A percentile compares a stretch with the other conserved stretches of the same genome.
Conservation (phyloP, 37 sponge, comb jelly and placozoan species). For the Eunapius fragilis region DNA sequence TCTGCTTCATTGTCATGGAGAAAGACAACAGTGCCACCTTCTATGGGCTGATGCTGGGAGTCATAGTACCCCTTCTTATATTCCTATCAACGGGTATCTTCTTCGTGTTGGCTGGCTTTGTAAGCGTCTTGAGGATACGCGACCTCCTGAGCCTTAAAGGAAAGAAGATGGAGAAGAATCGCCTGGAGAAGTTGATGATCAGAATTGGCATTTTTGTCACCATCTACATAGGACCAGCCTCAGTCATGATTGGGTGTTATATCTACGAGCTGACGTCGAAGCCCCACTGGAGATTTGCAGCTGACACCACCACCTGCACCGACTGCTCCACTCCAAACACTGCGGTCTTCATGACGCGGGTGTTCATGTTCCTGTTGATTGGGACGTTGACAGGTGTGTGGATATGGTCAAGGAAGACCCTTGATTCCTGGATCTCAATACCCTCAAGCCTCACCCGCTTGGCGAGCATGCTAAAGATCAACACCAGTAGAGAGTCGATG, state of each 20-base stretch:
- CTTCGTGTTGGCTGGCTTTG: slow-evolving; percentile 67
- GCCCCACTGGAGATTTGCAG: slow-evolving; percentile 43
- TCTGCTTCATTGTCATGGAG: slow-evolving; percentile 64
- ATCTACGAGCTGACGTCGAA: slow-evolving; percentile 63
- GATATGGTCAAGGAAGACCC: slow-evolving; percentile 92
- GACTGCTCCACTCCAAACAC: slow-evolving; percentile 43
- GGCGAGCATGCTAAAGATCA: not conserved
- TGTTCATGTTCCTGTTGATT: slow-evolving; percentile 75
- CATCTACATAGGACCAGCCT: slow-evolving; percentile 85
- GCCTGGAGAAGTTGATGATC: slow-evolving; percentile 87
- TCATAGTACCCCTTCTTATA: slow-evolving; percentile 70
- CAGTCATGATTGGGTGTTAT: slow-evolving; percentile 75
- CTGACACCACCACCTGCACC: not conserved
- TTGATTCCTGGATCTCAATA: slow-evolving; percentile 54
- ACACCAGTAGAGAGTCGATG: not conserved
- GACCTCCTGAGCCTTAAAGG: slow-evolving; percentile 47
- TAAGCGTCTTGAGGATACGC: slow-evolving; percentile 52
- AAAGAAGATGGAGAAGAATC: slow-evolving; percentile 48
- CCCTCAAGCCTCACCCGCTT: slow-evolving; percentile 1
- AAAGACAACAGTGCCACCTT: slow-evolving; percentile 25
- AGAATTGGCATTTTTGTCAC: slow-evolving; percentile 87
- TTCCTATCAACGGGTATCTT: slow-evolving; percentile 42
- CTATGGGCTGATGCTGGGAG: slow-evolving; percentile 60
- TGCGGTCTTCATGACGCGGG: slow-evolving; percentile 59
- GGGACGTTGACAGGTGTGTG: slow-evolving; percentile 82